These are phyloP conservation scores for Entelurus aequoreus DNA, from an alignment of 2,113 vertebrate genomes.

Conservation along the genomic window DNA sequence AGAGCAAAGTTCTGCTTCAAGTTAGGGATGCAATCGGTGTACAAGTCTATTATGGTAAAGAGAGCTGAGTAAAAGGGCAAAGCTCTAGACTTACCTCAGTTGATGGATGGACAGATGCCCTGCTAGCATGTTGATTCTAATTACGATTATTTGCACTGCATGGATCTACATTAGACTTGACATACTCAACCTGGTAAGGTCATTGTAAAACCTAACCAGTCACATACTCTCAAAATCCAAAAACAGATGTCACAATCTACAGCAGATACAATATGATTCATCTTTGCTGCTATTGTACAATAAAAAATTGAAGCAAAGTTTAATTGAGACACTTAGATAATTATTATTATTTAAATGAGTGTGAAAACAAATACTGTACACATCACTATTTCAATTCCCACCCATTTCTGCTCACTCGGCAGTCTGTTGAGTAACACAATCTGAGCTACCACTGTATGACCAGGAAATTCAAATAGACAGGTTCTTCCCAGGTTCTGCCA, in stretches of 20 bases:
- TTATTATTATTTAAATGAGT: too few relatives aligned
- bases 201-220: slow-evolving; percentile 8
- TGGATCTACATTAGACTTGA: neutral
- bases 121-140: neutral
- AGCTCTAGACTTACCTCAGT: neutral
- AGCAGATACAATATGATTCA: neutral
- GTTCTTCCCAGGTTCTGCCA: slow-evolving; percentile 57
- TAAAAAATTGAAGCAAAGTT: too few relatives aligned
- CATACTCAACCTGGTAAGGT: slow-evolving; percentile 7
- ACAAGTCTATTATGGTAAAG: neutral
- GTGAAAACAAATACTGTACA: too few relatives aligned
- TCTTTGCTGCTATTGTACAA: neutral
- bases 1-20: neutral
- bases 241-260: too few relatives aligned
- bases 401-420: slow-evolving; percentile 45
- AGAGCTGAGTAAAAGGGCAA: neutral
- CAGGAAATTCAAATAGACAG: slow-evolving; percentile 66
- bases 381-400: slow-evolving; percentile 54
- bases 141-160: neutral
- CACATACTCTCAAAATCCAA: neutral
- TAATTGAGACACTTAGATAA: too few relatives aligned
- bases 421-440: slow-evolving; percentile 41
- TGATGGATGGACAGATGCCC: neutral
- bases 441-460: slow-evolving; percentile 39
- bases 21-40: neutral